Base-by-base conservation (phyloP, 2,113 vertebrate genomes). In the Lanius collurio region DNA sequence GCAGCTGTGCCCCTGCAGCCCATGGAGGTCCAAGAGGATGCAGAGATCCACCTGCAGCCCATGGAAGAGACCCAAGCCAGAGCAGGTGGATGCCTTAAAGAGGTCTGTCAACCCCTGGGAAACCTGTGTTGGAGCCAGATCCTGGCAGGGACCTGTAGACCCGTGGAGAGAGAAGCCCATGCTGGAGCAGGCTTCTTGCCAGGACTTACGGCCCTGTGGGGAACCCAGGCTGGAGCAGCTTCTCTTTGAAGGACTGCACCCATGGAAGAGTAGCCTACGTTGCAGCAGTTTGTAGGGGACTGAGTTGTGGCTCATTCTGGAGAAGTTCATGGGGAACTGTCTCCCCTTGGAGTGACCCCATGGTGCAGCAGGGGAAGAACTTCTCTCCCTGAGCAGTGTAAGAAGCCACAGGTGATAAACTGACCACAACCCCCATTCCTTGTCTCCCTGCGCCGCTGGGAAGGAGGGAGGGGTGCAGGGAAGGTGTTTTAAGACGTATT, bases 241-340 rank as follows among this genome's bases (percentile, higher is more conserved):
- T 42, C 13, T 88, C 9, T 42, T 63, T 80, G 13, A 49, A 71
- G 21, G n/a, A 49, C 11, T 64, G 41, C 26, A 71, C 11, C 1
- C 1, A 0, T 30, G 56, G 24, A 71, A 63, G 30, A 47, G 41
- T 22, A 57, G 56, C 21, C 49, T 16, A 55, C 3, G 2, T 3
- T 41, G 24, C 41, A 71, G 35, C n/a, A 71, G 14, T 71, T 35
- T 64, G 41, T 0, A 39, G 47, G 2, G 28, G 3, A 3, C 39
- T 39, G 18, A 37, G 37, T 15, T 52, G 20, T 1, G 56, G 24
- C 10, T 11, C 0, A 15, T 41, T 2, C 0, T 35, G 16, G 49
- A 47, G 13, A 47, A 49, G 20, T 55, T 63, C 2, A 1, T 47
- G 49, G 49, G 2, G n/a, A 63, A 3, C 16, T 15, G n/a, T 18